Evolutionary conservation across 1,140 invertebrate species (phyloP).

Genomic region (Intoshia linei): DNA sequence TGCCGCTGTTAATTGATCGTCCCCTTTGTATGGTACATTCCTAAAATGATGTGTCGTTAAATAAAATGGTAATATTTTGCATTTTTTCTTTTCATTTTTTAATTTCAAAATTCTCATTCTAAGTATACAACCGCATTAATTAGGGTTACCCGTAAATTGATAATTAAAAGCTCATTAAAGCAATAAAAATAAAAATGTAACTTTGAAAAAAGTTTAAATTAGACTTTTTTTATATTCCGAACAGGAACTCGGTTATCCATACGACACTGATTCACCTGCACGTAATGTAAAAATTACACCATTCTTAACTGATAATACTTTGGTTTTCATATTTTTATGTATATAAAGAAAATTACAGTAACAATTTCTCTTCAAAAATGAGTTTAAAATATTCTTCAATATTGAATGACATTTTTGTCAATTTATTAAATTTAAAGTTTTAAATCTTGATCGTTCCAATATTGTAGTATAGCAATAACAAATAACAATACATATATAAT

Average conservation of each 20-base stretch:
- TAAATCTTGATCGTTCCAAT: too few relatives aligned
- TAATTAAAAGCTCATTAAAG: background rate
- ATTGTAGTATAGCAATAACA: too few relatives aligned
- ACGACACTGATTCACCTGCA: too few relatives aligned
- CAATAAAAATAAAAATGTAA: background rate
- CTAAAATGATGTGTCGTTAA: conserved; percentile 7
- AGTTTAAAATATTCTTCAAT: conserved; percentile 22
- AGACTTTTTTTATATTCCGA: too few relatives aligned
- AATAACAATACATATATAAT: too few relatives aligned
- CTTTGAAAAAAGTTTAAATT: background rate
- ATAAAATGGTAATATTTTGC: background rate
- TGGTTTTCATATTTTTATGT: too few relatives aligned
- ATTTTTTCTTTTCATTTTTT: background rate
- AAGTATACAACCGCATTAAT: background rate
- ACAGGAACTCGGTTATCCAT: too few relatives aligned
- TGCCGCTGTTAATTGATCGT: conserved; percentile 23
- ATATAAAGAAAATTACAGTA: conserved; percentile 18
- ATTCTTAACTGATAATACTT: too few relatives aligned
- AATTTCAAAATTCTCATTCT: background rate
- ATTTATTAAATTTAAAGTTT: too few relatives aligned
- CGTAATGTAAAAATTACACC: too few relatives aligned
- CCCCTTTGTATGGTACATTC: conserved; percentile 23
- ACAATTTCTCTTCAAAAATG: conserved; percentile 21
- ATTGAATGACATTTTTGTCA: conserved; percentile 18
- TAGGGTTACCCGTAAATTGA: background rate